Conservation (phyloP, 2,797 vertebrate species). For the Manis crassicaudata region DNA sequence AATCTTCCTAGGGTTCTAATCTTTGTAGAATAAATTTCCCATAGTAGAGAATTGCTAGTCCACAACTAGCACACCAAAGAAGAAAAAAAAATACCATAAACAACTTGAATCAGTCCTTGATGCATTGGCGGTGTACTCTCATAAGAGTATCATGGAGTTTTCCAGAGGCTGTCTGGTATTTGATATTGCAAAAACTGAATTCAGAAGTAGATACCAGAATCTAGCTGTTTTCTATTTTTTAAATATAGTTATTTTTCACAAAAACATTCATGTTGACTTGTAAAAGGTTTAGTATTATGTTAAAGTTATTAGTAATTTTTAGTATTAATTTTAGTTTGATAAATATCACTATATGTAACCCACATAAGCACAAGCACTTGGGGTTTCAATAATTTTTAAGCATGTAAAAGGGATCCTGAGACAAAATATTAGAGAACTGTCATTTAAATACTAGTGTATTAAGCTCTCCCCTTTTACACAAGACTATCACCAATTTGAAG, state of each 20-base stretch:
- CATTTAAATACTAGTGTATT: neutral
- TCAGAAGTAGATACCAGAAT: neutral
- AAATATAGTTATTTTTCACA: neutral
- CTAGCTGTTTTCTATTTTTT: neutral
- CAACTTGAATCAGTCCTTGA: neutral
- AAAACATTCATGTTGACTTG: neutral
- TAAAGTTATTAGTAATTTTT: neutral
- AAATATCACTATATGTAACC: neutral
- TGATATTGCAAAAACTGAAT: neutral
- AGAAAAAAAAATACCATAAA: neutral
- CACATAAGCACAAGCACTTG: neutral
- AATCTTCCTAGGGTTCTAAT: neutral
- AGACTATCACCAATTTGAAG: neutral
- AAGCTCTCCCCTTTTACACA: neutral
- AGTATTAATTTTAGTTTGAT: neutral
- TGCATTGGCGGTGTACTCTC: neutral
- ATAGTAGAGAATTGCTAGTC: neutral
- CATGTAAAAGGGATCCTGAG: neutral
- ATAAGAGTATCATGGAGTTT: neutral
- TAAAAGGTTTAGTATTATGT: neutral
- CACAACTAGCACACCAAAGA: neutral
- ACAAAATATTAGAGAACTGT: neutral
- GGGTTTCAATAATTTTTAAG: neutral
- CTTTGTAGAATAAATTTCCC: conserved; percentile 23
- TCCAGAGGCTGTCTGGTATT: neutral